A percentile compares a stretch with the other conserved stretches of the same genome.
Conservation (phyloP, 2,888 invertebrate genomes). For the Xylota segnis region DNA sequence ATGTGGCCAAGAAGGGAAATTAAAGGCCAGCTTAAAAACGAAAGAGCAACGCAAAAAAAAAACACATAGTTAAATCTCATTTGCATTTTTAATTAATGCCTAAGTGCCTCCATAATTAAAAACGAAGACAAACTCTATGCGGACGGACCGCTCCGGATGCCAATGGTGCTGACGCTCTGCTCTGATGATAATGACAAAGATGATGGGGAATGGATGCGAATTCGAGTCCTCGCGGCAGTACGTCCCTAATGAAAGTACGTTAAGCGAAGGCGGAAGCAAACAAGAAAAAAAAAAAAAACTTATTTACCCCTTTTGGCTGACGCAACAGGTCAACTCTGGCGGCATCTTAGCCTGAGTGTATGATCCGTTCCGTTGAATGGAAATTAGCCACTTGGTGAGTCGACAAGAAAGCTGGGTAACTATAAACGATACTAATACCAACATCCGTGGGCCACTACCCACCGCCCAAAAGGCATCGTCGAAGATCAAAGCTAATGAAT, state of each 20-base stretch:
- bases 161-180: conserved; percentile 8
- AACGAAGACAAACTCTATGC: conserved; percentile 57
- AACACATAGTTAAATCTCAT: conserved; percentile 65
- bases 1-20: conserved; percentile 47
- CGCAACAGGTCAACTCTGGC: conserved; percentile 49
- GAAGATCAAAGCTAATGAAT: conserved; percentile 66
- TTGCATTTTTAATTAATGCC: conserved; percentile 73
- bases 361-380: conserved; percentile 36
- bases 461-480: neutral
- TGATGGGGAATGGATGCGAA: conserved; percentile 42
- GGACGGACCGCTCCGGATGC: conserved; percentile 20
- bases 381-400: conserved; percentile 47
- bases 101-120: conserved; percentile 71
- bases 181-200: conserved; percentile 42
- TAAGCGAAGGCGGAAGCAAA: neutral
- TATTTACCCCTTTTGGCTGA: conserved; percentile 34
- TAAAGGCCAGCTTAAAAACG: conserved; percentile 39
- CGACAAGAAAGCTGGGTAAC: neutral
- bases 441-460: conserved; percentile 8
- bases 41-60: conserved; percentile 47
- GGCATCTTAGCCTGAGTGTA: neutral
- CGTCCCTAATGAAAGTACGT: conserved; percentile 3
- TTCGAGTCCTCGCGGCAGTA: conserved; percentile 13
- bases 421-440: conserved; percentile 28
- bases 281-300: neutral